Base-by-base conservation (phyloP, 2,113 vertebrate genomes). In the Hemiscyllium ocellatum region DNA sequence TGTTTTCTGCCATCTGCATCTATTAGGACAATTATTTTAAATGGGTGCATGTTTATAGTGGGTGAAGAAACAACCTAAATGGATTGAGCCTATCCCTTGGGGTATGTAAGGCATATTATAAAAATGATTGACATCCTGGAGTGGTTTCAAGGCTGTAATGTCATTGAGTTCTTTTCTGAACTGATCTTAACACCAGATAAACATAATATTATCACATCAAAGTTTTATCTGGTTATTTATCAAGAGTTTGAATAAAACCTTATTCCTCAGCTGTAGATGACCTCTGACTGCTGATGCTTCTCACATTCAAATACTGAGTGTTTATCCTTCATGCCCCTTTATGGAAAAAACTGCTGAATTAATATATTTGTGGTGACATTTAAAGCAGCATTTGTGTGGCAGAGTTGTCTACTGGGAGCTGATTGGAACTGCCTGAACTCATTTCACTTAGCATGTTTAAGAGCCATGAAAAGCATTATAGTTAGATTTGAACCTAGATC, bases 401-500 rank as follows among this genome's bases (percentile, higher is more conserved):
- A 26, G n/a, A 47, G 69, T 95, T 15, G 24, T 76, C 94, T 66
- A 33, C 69, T 33, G 94, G 94, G 94, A 52, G 29, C 69, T 15
- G 69, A 70, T 26, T 70, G 37, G 52, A 17, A 95, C 42, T 52
- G 68, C 17, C 69, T 72, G 42, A 72, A 33, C 93, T 50, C 68
- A 95, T 72, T 95, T 95, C 69, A 70, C 37, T 72, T 72, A 95
- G 56, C 61, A 66, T 68, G 61, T 68, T 93, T 66, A 93, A 93
- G n/a, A 68, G 94, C 69, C 69, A 95, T 95, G 68, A 95, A 95
- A 76, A 68, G 26, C 69, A 95, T 95, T 52, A 72, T 52, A 42
- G 65, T 70, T 47, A 19, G 65, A 69, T 94, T 69, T 94, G n/a
- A 94, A 69, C 65, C 29, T 26, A 95, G 66, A 42, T 95, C 94